A percentile compares a stretch with the other conserved stretches of the same genome.
Evolutionary conservation across 2,888 invertebrate species (phyloP).

Genomic region (Tipula lateralis): DNA sequence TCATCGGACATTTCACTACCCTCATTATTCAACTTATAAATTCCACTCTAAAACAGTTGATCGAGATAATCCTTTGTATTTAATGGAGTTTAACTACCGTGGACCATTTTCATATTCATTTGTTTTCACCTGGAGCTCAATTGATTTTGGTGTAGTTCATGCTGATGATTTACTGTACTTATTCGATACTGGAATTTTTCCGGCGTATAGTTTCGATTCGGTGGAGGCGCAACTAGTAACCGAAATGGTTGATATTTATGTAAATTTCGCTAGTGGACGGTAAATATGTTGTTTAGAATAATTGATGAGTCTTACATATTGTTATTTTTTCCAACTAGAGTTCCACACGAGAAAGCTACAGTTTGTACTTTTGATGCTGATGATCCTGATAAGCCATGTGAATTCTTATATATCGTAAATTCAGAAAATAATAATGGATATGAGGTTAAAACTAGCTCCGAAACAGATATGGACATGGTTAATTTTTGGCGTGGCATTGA

Average conservation of each 20-base stretch:
- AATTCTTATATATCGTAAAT: background rate
- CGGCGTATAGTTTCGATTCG: background rate
- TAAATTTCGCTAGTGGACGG: background rate
- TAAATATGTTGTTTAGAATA: too few relatives aligned
- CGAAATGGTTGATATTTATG: background rate
- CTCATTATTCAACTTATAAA: constrained; percentile 44
- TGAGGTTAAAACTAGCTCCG: background rate
- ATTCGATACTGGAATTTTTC: background rate
- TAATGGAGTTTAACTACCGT: background rate
- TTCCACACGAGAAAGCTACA: background rate
- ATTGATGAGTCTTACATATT: too few relatives aligned
- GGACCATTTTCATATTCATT: background rate
- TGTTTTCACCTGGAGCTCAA: background rate
- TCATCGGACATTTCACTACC: constrained; percentile 52
- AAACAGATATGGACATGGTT: background rate
- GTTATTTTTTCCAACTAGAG: background rate
- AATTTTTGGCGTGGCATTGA: background rate
- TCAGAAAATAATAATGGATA: background rate
- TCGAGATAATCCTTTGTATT: background rate
- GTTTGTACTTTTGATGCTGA: background rate
- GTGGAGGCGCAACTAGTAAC: background rate
- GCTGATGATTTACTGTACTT: constrained; percentile 48
- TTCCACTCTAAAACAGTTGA: constrained; percentile 34
- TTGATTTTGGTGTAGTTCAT: constrained; percentile 42
- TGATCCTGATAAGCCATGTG: background rate